A percentile compares a stretch with the other conserved stretches of the same genome.
phyloP scores from a whole-genome alignment of 2,113 vertebrate species.

The Rhinolophus sinicus region DNA sequence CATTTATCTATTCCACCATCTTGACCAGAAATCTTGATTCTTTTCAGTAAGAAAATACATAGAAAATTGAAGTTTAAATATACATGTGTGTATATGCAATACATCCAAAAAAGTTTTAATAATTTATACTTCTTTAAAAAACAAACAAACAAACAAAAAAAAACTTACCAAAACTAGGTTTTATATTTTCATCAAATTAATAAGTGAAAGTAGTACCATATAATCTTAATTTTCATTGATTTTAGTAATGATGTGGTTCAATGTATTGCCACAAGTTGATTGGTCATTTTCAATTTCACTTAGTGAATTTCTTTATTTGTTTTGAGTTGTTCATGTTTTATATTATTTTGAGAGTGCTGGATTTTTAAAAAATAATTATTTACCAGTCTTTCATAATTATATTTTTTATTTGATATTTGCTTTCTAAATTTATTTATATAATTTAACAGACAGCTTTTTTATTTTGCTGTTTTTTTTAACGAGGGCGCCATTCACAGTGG shows the following conservation, averaged over 20 bases:
- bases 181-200: conserved; percentile 28
- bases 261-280: not conserved
- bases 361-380: not conserved
- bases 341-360: conserved; percentile 15
- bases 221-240: not conserved
- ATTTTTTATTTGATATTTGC: not conserved
- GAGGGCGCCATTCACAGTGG: no score
- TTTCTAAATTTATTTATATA: conserved; percentile 20
- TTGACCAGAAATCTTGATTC: no score
- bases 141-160: no score
- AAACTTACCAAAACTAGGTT: not conserved
- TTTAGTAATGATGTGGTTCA: not conserved
- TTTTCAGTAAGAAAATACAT: no score
- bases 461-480: no score
- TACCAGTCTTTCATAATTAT: not conserved
- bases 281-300: not conserved
- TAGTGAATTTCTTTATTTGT: not conserved
- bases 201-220: not conserved
- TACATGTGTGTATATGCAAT: not conserved
- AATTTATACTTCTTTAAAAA: conserved; percentile 14
- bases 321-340: not conserved
- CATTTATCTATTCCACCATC: no score
- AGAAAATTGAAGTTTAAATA: not conserved
- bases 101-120: not conserved
- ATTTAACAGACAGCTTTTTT: not conserved